Conservation (phyloP, 2,113 vertebrate species). For the Delphinapterus leucas region DNA sequence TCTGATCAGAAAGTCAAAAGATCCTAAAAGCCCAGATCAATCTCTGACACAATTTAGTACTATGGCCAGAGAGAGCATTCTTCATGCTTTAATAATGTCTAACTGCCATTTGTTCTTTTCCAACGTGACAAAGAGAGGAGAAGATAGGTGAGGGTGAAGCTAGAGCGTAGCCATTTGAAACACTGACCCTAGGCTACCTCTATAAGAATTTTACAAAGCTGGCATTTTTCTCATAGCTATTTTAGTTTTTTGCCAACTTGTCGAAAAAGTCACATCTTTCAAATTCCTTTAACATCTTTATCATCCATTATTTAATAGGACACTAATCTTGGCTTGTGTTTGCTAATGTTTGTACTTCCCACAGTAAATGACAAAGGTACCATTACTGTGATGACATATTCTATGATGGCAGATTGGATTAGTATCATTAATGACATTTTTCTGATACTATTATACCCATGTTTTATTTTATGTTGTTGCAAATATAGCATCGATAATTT, state of each 20-base stretch:
- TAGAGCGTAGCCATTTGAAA: neutral
- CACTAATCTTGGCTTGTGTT: neutral
- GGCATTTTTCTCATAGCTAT: neutral
- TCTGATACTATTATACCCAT: neutral
- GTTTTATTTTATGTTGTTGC: neutral
- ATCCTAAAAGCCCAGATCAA: neutral
- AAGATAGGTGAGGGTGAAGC: neutral
- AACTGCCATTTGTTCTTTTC: neutral
- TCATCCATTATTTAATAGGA: neutral
- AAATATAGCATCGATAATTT: neutral
- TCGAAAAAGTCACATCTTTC: neutral
- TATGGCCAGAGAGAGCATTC: neutral
- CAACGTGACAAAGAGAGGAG: neutral
- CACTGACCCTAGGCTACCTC: neutral
- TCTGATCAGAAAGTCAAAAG: neutral
- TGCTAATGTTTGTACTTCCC: neutral
- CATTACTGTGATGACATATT: neutral
- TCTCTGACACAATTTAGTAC: neutral
- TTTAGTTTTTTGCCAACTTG: slow-evolving; percentile 13
- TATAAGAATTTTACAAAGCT: neutral
- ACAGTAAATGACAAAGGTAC: neutral
- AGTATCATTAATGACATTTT: neutral
- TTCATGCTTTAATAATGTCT: slow-evolving; percentile 2
- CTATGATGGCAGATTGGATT: neutral
- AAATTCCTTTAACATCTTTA: neutral